A percentile compares a stretch with the other conserved stretches of the same genome.
phyloP scores from a whole-genome alignment of 2,113 vertebrate genomes.

The Ivindomyrus marchei region DNA sequence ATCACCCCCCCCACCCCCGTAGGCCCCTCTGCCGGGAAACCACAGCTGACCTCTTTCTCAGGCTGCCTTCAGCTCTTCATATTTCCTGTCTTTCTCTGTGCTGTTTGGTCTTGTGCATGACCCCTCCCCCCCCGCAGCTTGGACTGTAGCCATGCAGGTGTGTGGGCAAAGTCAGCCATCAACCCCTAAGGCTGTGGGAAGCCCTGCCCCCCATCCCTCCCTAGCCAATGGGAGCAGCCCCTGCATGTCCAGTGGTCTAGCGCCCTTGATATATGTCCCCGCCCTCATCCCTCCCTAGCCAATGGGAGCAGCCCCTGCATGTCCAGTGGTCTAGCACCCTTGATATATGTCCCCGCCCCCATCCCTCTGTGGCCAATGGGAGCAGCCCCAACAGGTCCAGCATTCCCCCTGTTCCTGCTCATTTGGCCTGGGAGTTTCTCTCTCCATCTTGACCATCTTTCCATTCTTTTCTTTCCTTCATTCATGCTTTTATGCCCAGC shows the following conservation, averaged over 20 bases:
- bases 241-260: slow-evolving; percentile 73
- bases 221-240: slow-evolving; percentile 70
- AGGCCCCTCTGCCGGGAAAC: neutral
- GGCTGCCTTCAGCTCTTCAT: neutral
- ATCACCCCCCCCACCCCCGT: neutral
- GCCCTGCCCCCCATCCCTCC: slow-evolving; percentile 38
- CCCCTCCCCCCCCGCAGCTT: neutral
- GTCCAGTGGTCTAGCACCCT: slow-evolving; percentile 73
- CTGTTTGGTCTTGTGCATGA: neutral
- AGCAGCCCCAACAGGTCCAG: slow-evolving; percentile 70
- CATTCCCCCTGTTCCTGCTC: neutral
- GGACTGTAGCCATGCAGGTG: neutral
- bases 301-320: slow-evolving; percentile 71
- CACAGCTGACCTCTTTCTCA: neutral
- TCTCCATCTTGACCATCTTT: neutral
- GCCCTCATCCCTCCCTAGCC: slow-evolving; percentile 52
- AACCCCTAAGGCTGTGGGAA: slow-evolving; percentile 68
- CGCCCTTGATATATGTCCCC: slow-evolving; percentile 71
- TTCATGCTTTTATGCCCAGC: neutral
- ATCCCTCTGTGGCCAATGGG: slow-evolving; percentile 62
- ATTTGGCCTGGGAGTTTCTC: neutral
- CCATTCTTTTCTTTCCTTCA: neutral
- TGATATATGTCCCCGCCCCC: slow-evolving; percentile 58
- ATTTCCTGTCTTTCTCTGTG: neutral
- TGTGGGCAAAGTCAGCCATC: neutral